Percentiles rank a stretch among this genome's conserved stretches.
Evolutionary conservation across 2,113 vertebrate species (phyloP).

Genomic region (Oriolus oriolus): DNA sequence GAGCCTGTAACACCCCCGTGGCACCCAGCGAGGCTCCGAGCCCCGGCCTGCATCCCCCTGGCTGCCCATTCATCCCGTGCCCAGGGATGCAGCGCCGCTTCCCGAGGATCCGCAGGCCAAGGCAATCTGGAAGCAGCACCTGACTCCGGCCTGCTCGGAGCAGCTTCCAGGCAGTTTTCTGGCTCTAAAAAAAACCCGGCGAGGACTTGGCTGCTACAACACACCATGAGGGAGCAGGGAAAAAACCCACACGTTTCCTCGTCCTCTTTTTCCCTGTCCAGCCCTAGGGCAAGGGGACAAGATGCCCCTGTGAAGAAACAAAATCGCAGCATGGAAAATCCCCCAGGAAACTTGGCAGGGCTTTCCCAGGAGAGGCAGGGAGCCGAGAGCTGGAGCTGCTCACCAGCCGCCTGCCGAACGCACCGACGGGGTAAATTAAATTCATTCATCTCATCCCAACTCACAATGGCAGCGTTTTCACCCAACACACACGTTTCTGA

Average conservation of each 20-base stretch:
- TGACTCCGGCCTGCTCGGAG: neutral
- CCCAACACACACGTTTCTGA: conserved; percentile 40
- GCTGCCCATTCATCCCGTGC: neutral
- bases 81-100: neutral
- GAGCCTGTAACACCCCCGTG: fast-evolving
- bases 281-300: neutral
- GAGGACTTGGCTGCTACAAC: neutral
- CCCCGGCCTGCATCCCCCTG: neutral
- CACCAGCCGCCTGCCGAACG: neutral
- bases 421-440: conserved; percentile 66
- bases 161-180: neutral
- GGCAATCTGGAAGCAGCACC: conserved; percentile 10
- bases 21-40: neutral
- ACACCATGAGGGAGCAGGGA: fast-evolving
- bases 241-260: neutral
- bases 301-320: neutral
- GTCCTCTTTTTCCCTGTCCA: neutral
- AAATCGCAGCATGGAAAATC: neutral
- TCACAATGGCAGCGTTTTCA: conserved; percentile 32
- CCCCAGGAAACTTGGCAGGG: neutral
- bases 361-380: neutral
- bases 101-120: neutral
- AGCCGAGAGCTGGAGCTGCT: neutral
- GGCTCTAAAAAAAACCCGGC: neutral
- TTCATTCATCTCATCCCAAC: conserved; percentile 63